Base-by-base conservation (phyloP, 2,888 invertebrate genomes). In the Cryptus armator region DNA sequence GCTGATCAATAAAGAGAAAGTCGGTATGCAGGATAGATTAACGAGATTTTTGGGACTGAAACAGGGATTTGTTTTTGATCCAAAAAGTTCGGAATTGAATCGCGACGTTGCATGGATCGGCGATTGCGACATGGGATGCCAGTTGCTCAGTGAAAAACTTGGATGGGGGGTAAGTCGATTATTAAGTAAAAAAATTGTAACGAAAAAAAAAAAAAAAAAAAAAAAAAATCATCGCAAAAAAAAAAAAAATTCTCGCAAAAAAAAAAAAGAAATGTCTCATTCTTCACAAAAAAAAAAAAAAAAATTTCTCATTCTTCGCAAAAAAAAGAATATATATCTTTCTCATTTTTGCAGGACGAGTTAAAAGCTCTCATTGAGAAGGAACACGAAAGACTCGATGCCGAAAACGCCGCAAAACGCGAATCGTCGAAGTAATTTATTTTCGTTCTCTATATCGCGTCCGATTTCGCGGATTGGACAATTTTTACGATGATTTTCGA, bases 31-130 rank as follows among this genome's bases (percentile, higher is more conserved):
- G 78, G 92, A 93, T 84, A 89, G 92, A 72, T 83, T 94, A 32
- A 92, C 93, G 70, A 91, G 91, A 80, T 91, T 94, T 77, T 88
- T 94, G 46, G 94, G 94, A 51, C 87, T 94, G 70, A 94, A 95
- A 0, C 95, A 95, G 0, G 97, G 97, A 0, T 93, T 98, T 82
- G 95, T 96, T 88, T 96, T 97, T 89, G 97, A 97, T 88, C 95
- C 95, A 85, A 94, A 94, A 66, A 94, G 95, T 43, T 95, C 96
- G 85, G 92, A 94, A 76, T 92, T 94, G 0, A 93, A 94, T 78
- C 94, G 98, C 2, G 98, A 98, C 92, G 96, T 98, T n/a, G 96
- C 97, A 1, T 96, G 96, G 93, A 94, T 97, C 24, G 98, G 98
- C 0, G 97, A 97, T 91, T 98, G 98, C 92, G 98, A 98, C 92